These are phyloP conservation scores for Arnoldichthys spilopterus DNA, from an alignment of 2,797 vertebrate species.

Conservation along the genomic window DNA sequence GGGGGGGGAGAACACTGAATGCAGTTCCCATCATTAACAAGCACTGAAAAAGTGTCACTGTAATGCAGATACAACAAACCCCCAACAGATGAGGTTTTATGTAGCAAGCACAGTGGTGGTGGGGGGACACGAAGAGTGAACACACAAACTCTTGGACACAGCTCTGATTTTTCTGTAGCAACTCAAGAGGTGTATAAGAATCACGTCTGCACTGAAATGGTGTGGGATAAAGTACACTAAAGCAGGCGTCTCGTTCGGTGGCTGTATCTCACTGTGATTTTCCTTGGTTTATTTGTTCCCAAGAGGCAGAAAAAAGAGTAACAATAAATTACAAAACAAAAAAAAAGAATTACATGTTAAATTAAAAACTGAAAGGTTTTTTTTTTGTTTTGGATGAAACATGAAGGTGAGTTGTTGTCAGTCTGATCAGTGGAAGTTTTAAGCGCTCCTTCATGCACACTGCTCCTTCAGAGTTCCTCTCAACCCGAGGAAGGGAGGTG, in stretches of 20 bases:
- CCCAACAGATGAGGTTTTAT: constrained; percentile 23
- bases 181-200: constrained; percentile 64
- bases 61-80: constrained; percentile 43
- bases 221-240: constrained; percentile 45
- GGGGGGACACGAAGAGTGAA: constrained; percentile 57
- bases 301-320: constrained; percentile 59
- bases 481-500: constrained; percentile 56
- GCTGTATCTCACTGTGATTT: constrained; percentile 61
- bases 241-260: constrained; percentile 70
- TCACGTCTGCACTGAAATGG: constrained; percentile 43
- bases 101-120: constrained; percentile 31
- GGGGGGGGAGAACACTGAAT: constrained; percentile 62
- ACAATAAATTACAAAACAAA: constrained; percentile 63
- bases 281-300: constrained; percentile 75
- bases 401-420: constrained; percentile 66
- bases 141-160: constrained; percentile 37
- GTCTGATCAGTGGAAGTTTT: constrained; percentile 42
- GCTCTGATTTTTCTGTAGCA: constrained; percentile 20
- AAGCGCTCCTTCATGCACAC: constrained; percentile 68
- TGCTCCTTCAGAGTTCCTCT: constrained; percentile 55
- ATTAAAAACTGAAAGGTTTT: constrained; percentile 73
- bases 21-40: constrained; percentile 69
- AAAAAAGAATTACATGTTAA: constrained; percentile 75
- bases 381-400: constrained; percentile 72
- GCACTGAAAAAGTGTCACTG: constrained; percentile 67